Evolutionary conservation across 2,888 invertebrate species (phyloP), one percentile per base, ranked within the genome.

Genomic region (Eristalinus aeneus): DNA sequence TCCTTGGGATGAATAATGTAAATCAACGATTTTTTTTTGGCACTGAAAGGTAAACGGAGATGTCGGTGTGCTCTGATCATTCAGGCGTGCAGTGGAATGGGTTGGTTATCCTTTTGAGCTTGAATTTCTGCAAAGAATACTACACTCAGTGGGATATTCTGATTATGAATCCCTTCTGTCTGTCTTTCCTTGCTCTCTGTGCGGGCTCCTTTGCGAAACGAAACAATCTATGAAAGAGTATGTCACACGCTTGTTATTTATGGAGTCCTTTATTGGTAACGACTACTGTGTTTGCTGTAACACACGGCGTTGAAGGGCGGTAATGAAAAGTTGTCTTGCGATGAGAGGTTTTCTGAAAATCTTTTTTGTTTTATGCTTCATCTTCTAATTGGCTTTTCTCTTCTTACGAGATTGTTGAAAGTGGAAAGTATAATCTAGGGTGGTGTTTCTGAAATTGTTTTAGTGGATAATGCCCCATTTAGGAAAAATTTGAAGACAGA

Each of bases 161-260:
- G 85, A 81, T 85, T 76, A 76, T 53, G 72, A 53, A 69, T 81
- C 64, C 72, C 60, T 74, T 68, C 31, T 65, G 36, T 54, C 65
- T 73, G 60, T 56, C 34, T 58, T 71, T 71, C 9, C 60, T 56
- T 23, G 75, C 67, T 32, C 53, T 16, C 76, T 73, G 16, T 16
- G 39, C 2, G 12, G 2, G 2, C 61, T 67, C 76, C 54, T 60
- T 69, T 63, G 34, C 74, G 81, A 75, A 69, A 82, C 69, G 63
- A 54, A 58, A 79, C 68, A 75, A 73, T 72, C 78, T 72, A 34
- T 23, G 72, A 82, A 81, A 76, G 88, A 89, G 88, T 89, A 77
- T 89, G 88, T 88, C 88, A 88, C 88, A 89, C 83, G 64, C 82
- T 88, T 88, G 88, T 89, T 89, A 89, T 89, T 88, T 89, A 89